Percentiles rank a stretch among this genome's conserved stretches.
These are phyloP conservation scores for Druon quercuslanigerum DNA, from an alignment of 1,140 invertebrate genomes.

Conservation along the genomic window DNA sequence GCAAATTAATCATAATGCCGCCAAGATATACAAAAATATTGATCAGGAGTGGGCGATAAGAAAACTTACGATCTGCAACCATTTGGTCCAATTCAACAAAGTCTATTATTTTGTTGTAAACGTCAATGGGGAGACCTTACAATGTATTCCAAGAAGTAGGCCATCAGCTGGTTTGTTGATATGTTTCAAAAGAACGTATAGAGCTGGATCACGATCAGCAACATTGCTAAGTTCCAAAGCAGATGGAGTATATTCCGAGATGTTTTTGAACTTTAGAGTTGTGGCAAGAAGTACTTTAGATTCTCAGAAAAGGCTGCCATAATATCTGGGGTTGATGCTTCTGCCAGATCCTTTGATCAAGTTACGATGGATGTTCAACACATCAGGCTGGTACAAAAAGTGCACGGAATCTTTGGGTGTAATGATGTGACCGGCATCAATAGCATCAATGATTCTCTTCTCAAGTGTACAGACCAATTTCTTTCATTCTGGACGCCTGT, in stretches of 20 bases:
- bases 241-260: too few species aligned
- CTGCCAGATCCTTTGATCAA: too few species aligned
- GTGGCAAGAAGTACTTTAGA: constrained; percentile 72
- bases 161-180: constrained; percentile 76
- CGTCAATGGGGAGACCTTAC: constrained; percentile 76
- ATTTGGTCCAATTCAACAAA: constrained; percentile 84
- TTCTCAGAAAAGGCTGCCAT: too few species aligned
- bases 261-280: constrained; percentile 59
- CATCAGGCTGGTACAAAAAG: too few species aligned
- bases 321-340: too few species aligned
- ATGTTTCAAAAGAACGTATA: constrained; percentile 74
- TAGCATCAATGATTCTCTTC: too few species aligned
- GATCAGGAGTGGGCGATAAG: too few species aligned
- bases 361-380: too few species aligned
- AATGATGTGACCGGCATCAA: too few species aligned
- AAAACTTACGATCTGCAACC: constrained; percentile 74
- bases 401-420: too few species aligned
- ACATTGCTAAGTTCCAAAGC: constrained; percentile 73
- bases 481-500: too few species aligned
- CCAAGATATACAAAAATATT: background rate
- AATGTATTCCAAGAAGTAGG: constrained; percentile 78
- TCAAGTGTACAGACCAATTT: too few species aligned
- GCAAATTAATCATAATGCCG: background rate
- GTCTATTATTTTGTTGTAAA: constrained; percentile 78
- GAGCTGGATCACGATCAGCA: constrained; percentile 76